Base-by-base conservation (phyloP, 2,888 invertebrate species). In the Phoenoteleia sp. region DNA sequence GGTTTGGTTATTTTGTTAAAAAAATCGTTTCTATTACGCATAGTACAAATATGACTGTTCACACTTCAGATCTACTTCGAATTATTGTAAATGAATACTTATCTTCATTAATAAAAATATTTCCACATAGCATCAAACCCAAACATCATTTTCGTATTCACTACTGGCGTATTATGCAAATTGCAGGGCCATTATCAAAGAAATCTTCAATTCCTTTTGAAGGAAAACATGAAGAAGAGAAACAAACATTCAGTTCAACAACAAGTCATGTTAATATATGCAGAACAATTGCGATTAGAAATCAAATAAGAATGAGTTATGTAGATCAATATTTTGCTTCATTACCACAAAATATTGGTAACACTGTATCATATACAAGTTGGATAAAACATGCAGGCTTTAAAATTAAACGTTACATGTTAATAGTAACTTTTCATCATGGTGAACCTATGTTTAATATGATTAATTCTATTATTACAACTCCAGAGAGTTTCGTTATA, bases 141-240 rank as follows among this genome's bases (percentile, higher is more conserved):
- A 87, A 89, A 72, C 87, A 88, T 69, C 86, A 89, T 80, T 82
- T 84, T 56, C 60, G 88, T 0, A 36, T 84, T 7, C 87, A 88
- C 49, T 87, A 88, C 42, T 58, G 84, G n/a, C 45, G 69, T 5
- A 71, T 83, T 19, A 86, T 88, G 86, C 25, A 75, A 42, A n/a
- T 56, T 3, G 39, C 87, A 25, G 88, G 87, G 6, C 84, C 87
- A 13, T 39, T 89, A 27, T 71, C n/a, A n/a, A n/a, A n/a, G n/a
- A n/a, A n/a, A n/a, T n/a, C n/a, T n/a, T 27, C 71, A 19, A 56
- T 71, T 17, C 71, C 56, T 5, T 56, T 56, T 71, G 71, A 58
- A 58, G 56, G 47, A 13, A 72, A 72, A 33, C 71, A 72, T 23
- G 58, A 19, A 23, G 47, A 45, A 72, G 45, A 21, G 0, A 72